Evolutionary conservation across 2,888 invertebrate genomes (phyloP).

Genomic region (Fabriciana adippe): DNA sequence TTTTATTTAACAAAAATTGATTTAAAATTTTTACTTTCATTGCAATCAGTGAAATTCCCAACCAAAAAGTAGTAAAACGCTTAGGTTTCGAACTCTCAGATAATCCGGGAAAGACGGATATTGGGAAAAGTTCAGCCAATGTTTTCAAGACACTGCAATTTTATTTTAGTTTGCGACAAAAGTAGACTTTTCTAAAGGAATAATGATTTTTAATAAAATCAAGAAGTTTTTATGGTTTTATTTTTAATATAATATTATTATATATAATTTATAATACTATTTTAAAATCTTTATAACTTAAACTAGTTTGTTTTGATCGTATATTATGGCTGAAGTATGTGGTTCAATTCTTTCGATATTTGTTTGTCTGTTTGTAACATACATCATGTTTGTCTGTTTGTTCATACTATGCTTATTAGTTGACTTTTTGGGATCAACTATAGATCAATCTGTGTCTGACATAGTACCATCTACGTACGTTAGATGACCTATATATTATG

Average conservation of each 20-base stretch:
- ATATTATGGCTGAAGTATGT: too few relatives aligned
- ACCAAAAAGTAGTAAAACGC: conserved; percentile 24
- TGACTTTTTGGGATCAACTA: too few relatives aligned
- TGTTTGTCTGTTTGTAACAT: too few relatives aligned
- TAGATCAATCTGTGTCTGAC: too few relatives aligned
- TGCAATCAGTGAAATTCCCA: conserved; percentile 20
- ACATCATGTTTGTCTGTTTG: too few relatives aligned
- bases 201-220: neutral
- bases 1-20: neutral
- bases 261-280: too few relatives aligned
- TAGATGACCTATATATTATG: too few relatives aligned
- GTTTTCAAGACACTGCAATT: conserved; percentile 23
- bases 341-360: too few relatives aligned
- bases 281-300: too few relatives aligned
- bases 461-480: too few relatives aligned
- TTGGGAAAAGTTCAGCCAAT: conserved; percentile 27
- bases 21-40: conserved; percentile 3
- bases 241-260: neutral
- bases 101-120: conserved; percentile 25
- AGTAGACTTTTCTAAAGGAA: neutral
- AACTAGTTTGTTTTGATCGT: too few relatives aligned
- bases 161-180: conserved; percentile 13
- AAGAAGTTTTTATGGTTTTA: neutral
- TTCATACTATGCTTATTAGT: too few relatives aligned
- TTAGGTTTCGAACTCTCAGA: conserved; percentile 22